Base-by-base conservation (phyloP, 2,797 vertebrate species). In the Chelmon rostratus region DNA sequence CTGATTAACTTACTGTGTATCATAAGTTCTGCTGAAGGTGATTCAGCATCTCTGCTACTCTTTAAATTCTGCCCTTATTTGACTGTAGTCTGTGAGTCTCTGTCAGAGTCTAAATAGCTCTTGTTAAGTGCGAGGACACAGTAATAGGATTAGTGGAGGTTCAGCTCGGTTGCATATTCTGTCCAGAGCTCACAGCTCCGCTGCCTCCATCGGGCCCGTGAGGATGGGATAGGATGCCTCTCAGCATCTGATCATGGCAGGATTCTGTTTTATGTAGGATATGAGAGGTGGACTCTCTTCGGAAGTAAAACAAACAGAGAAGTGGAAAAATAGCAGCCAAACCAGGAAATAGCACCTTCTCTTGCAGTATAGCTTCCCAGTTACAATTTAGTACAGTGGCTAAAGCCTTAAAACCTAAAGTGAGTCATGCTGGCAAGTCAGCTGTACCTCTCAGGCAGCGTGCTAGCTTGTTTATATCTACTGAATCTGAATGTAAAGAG, bases 101-200 rank as follows among this genome's bases (percentile, higher is more conserved):
- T 69, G 52, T 73, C 79, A 83, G 85, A 84, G 90, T 88, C 78
- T 91, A 90, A 94, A 84, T 83, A 91, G 91, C 85, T 95, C 88
- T 92, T 78, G 85, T 91, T 92, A 94, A 92, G 91, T 92, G 91
- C 77, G 82, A 90, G 91, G 92, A 78, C 91, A 91, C 66, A 65
- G 89, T 95, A 94, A 95, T 96, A 94, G 92, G 94, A 96, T 97
- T 96, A 95, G 83, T 42, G 88, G 83, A 84, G 91, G 87, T 96
- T 95, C 92, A 94, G 88, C 91, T 94, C 86, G 89, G 92, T 92
- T 84, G 76, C 79, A 75, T 84, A 76, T 88, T 86, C 71, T 85
- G 68, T 84, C 38, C 82, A 83, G 69, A 76, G 85, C 87, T 91
- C 89, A 78, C 83, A 73, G 90, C 86, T 84, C 87, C 56, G 47